Evolutionary conservation across 1,140 invertebrate genomes (phyloP).

Genomic region (Aphaenogaster floridana): DNA sequence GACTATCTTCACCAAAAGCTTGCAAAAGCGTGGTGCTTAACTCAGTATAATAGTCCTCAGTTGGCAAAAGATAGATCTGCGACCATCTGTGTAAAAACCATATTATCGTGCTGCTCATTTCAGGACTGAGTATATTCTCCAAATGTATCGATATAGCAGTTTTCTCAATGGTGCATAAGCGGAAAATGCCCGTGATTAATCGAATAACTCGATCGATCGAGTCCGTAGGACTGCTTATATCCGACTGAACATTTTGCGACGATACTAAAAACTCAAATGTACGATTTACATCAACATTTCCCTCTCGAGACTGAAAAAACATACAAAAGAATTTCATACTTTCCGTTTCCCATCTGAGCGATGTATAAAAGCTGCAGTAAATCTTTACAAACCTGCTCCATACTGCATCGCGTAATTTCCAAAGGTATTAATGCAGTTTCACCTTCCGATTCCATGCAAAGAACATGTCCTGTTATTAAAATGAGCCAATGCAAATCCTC

Average conservation of each 20-base stretch:
- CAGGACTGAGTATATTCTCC: constrained; percentile 91
- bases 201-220: constrained; percentile 89
- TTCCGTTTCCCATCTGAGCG: neutral
- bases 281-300: constrained; percentile 83
- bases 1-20: constrained; percentile 89
- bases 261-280: constrained; percentile 86
- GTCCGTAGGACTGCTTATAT: constrained; percentile 87
- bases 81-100: constrained; percentile 94
- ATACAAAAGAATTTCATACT: constrained; percentile 16
- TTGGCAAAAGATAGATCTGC: constrained; percentile 91
- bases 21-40: constrained; percentile 87
- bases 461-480: constrained; percentile 92
- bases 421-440: constrained; percentile 92
- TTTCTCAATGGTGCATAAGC: constrained; percentile 91
- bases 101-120: constrained; percentile 92
- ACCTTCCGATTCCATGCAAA: constrained; percentile 91
- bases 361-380: neutral
- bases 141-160: constrained; percentile 89
- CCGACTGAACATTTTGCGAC: constrained; percentile 84
- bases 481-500: constrained; percentile 97
- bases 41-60: constrained; percentile 90
- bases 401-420: constrained; percentile 92
- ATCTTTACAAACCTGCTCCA: constrained; percentile 85
- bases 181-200: constrained; percentile 90
- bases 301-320: constrained; percentile 75